Conservation (phyloP, 2,888 invertebrate genomes). For the Microdon myrmicae region DNA sequence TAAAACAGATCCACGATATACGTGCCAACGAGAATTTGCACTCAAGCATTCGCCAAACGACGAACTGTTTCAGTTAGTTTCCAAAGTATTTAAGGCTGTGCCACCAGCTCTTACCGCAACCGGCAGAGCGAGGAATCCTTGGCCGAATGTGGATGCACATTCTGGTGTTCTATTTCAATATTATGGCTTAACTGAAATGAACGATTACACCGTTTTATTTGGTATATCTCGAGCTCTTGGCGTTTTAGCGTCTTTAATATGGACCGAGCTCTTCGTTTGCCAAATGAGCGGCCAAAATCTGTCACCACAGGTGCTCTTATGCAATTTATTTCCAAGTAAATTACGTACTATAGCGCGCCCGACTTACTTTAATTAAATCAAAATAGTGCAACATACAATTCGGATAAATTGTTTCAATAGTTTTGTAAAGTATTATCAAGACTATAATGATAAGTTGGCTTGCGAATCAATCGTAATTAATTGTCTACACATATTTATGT, state of each 20-base stretch:
- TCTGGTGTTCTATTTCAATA: conserved; percentile 83
- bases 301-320: conserved; percentile 71
- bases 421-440: too few species aligned
- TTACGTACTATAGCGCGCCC: too few species aligned
- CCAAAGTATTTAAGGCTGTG: conserved; percentile 79
- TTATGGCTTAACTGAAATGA: conserved; percentile 84
- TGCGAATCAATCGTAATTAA: too few species aligned
- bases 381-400: too few species aligned
- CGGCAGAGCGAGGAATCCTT: conserved; percentile 87
- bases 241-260: conserved; percentile 78
- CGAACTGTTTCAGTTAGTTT: conserved; percentile 77
- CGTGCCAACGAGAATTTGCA: conserved; percentile 82
- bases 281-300: conserved; percentile 83
- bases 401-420: too few species aligned
- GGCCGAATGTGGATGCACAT: conserved; percentile 90
- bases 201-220: conserved; percentile 86
- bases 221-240: conserved; percentile 86
- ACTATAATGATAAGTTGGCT: too few species aligned
- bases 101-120: conserved; percentile 79
- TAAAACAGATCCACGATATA: conserved; percentile 80
- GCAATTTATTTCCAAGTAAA: too few species aligned
- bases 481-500: too few species aligned
- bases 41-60: conserved; percentile 82
- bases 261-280: conserved; percentile 81
- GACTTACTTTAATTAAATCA: too few species aligned